Conservation (phyloP, 1,140 invertebrate species). For the Conopomorpha cramerella region DNA sequence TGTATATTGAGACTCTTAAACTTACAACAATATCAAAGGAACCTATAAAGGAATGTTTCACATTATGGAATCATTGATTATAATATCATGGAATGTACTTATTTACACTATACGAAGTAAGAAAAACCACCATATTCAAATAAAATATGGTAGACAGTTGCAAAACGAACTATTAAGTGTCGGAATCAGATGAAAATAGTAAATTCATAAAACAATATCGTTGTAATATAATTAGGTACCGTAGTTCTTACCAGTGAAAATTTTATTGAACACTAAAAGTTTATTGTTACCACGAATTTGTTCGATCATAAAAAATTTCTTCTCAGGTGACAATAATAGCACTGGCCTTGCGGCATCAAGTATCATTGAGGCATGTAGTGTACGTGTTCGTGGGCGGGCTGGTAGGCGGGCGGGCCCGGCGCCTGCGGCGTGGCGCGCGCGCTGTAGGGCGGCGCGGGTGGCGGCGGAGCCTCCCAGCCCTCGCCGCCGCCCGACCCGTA, state of each 20-base stretch:
- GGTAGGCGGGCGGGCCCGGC: constrained; percentile 45
- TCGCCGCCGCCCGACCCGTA: constrained; percentile 9
- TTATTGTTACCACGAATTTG: background rate
- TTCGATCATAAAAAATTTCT: too few species aligned
- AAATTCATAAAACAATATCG: too few species aligned
- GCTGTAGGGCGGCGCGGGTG: constrained; percentile 33
- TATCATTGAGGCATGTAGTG: too few species aligned
- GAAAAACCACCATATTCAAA: background rate
- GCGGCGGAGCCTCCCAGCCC: constrained; percentile 29
- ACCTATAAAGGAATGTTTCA: background rate
- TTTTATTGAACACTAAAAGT: background rate
- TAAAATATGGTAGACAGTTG: background rate
- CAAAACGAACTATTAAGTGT: background rate
- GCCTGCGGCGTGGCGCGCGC: constrained; percentile 37
- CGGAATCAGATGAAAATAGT: background rate
- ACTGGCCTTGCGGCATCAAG: too few species aligned
- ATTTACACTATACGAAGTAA: too few species aligned
- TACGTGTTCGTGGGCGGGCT: constrained; percentile 19
- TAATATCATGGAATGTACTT: too few species aligned
- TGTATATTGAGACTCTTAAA: too few species aligned
- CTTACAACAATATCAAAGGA: background rate
- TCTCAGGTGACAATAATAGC: background rate
- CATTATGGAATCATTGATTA: too few species aligned
- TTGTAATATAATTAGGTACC: too few species aligned
- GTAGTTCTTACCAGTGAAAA: background rate